Conservation (phyloP, 2,888 invertebrate species). For the Athalia circularis region DNA sequence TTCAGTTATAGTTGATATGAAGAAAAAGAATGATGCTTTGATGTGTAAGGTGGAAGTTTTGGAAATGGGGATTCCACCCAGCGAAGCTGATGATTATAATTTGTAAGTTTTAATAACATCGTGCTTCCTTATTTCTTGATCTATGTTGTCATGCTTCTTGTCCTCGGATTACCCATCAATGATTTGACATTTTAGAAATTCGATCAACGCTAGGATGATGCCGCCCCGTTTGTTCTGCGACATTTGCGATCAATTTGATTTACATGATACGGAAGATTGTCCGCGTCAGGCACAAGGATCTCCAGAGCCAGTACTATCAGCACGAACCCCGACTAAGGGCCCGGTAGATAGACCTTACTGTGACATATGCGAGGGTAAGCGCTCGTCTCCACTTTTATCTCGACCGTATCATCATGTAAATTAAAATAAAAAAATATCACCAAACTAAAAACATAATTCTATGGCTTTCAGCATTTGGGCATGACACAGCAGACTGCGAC, state of each 20-base stretch:
- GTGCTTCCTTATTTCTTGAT: slow-evolving; percentile 53
- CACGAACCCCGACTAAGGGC: slow-evolving; percentile 69
- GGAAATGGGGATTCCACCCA: slow-evolving; percentile 79
- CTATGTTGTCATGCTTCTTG: slow-evolving; percentile 53
- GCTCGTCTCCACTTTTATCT: slow-evolving; percentile 26
- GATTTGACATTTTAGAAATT: slow-evolving; percentile 57
- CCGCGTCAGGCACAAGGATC: slow-evolving; percentile 84
- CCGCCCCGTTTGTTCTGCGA: slow-evolving; percentile 96
- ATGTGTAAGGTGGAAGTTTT: slow-evolving; percentile 86
- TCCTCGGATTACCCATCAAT: background rate
- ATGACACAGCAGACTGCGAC: slow-evolving; percentile 89
- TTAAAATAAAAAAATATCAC: background rate
- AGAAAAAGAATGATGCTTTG: slow-evolving; percentile 92
- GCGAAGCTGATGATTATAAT: slow-evolving; percentile 74
- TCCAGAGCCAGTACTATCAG: slow-evolving; percentile 75
- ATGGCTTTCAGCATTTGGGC: slow-evolving; percentile 88
- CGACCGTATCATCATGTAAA: background rate
- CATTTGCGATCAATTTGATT: slow-evolving; percentile 97
- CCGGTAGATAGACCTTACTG: slow-evolving; percentile 85
- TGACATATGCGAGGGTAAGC: slow-evolving; percentile 91
- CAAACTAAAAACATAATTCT: slow-evolving; percentile 57
- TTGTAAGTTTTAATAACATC: slow-evolving; percentile 69
- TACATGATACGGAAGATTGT: slow-evolving; percentile 98
- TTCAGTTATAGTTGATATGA: slow-evolving; percentile 97
- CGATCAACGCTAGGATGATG: slow-evolving; percentile 70